phyloP scores from a whole-genome alignment of 2,113 vertebrate species.

The Chaenogobius annularis region DNA sequence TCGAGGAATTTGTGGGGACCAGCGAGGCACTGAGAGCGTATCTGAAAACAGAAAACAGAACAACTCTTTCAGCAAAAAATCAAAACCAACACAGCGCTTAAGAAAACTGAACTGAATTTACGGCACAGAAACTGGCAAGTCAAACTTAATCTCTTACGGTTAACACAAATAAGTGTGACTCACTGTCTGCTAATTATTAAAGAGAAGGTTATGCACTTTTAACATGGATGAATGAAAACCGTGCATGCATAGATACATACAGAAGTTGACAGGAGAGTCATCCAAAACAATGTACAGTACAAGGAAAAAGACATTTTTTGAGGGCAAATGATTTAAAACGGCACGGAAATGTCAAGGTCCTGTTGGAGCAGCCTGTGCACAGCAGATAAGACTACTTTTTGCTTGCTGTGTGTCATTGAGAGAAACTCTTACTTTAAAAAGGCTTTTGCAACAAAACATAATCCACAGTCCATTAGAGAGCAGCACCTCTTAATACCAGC shows the following conservation, averaged over 20 bases:
- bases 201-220: conserved; percentile 13
- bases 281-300: background rate
- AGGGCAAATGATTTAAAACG: conserved; percentile 6
- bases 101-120: background rate
- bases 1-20: conserved; percentile 97
- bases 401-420: conserved; percentile 24
- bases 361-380: background rate
- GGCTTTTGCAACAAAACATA: conserved; percentile 41
- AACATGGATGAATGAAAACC: background rate
- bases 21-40: conserved; percentile 97
- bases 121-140: no score
- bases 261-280: background rate
- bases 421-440: conserved; percentile 33
- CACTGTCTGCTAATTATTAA: conserved; percentile 11
- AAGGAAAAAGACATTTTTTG: background rate
- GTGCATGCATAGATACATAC: background rate
- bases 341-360: conserved; percentile 11
- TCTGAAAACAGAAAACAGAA: conserved; percentile 74
- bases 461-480: conserved; percentile 50
- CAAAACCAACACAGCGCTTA: background rate
- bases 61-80: background rate
- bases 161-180: conserved; percentile 1
- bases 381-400: conserved; percentile 14
- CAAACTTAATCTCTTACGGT: conserved; percentile 15
- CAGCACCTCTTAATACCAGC: conserved; percentile 24